Base-by-base conservation (phyloP, 2,888 invertebrate species). In the Celastrina argiolus region DNA sequence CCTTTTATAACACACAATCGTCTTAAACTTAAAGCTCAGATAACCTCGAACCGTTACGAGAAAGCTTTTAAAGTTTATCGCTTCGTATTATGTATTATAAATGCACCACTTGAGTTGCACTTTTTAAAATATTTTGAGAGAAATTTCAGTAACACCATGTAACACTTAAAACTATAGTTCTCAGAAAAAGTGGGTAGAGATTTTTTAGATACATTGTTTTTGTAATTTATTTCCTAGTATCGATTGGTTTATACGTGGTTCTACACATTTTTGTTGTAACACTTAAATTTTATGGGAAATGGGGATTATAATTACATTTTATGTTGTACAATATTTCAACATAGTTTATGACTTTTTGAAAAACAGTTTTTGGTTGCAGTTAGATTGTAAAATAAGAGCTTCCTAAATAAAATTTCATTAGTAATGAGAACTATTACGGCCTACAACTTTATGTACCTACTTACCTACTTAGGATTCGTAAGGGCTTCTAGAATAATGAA, bases 11-110 rank as follows among this genome's bases (percentile, higher is more conserved):
- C 8, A 45, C 34, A 45, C 12, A 61, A 73, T 75, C 73, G 73
- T 79, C 79, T 81, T 81, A 80, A 81, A 82, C 81, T 84, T 82
- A 80, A 78, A 74, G 75, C 71, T 75, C 72, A 71, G 76, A 66
- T 66, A 58, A 66, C 31, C 85, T 84, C 79, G 81, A 84, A 79
- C 77, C 77, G 73, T 73, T 75, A 81, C 77, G 78, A 76, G 79
- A 81, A 85, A 81, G 84, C 88, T 88, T 89, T 87, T 87, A 88
- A 51, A 81, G 79, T 79, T 85, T 88, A 87, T 89, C 87, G 76
- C 76, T 82, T 76, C 77, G 81, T 80, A 83, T 82, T 83, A 83
- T 87, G 87, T 88, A 86, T 85, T 84, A 82, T 82, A 82, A 82
- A 84, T 84, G 82, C 78, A 81, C 77, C 83, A 79, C 83, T 85